Evolutionary conservation across 1,140 invertebrate genomes (phyloP), one percentile per base, ranked within the genome.

Genomic region (fruit fly (Drosophila melanogaster)): DNA sequence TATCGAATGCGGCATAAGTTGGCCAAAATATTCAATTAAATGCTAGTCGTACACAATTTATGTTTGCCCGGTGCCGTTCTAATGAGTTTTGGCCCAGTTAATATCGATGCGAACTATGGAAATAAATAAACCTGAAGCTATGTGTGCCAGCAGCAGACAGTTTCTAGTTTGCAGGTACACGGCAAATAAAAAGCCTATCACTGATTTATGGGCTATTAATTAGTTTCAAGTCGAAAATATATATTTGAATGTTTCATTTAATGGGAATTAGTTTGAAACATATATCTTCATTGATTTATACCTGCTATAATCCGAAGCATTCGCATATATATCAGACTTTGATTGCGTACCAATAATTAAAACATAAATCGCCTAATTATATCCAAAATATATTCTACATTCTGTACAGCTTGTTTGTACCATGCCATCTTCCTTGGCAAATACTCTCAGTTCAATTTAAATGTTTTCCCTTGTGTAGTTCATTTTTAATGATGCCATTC

Each of bases 1-100:
- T 67, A 81, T 84, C 51, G 58, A 57, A 67, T 72, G 83, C 64
- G 55, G 78, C 75, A 86, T 86, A 85, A 81, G 62, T 81, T 86
- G 60, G 43, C 60, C 81, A 60, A 78, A 86, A 86, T 77, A 87
- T 87, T 89, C 83, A 87, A 87, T 87, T 87, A 87, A 83, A 79
- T 83, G 75, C 80, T 65, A 54, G 47, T 54, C 61, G 72, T 56
- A 17, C 61, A 57, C 46, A 86, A 86, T 86, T 86, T 86, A 86
- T 86, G 69, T 75, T 83, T 67, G 56, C 73, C 50, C 43, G 62
- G 61, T 46, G 62, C 35, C 50, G 56, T 41, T 33, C 60, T 67
- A 86, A 81, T 86, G 83, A 86, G 69, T 87, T 86, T 87, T 30
- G 26, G 59, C 38, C 37, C 59, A 33, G 54, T 62, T 62, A 62